Conservation (phyloP, 2,113 vertebrate species). For the Sphaerodactylus townsendi region DNA sequence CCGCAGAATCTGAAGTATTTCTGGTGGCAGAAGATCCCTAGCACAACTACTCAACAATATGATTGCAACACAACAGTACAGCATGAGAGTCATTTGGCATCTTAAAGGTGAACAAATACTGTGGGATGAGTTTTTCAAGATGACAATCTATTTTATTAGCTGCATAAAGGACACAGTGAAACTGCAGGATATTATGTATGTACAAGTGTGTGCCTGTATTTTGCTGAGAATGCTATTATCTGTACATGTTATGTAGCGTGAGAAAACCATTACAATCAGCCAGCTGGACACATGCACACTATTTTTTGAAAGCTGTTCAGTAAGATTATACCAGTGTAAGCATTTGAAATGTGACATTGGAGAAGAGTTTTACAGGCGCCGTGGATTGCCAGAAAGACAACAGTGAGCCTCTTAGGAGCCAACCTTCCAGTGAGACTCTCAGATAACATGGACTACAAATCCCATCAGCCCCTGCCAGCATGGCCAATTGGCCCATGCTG, state of each 20-base stretch:
- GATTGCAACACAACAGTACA: not conserved
- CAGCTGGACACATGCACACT: slow-evolving; percentile 17
- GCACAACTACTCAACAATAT: not conserved
- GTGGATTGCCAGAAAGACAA: too few relatives aligned
- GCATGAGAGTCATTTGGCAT: not conserved
- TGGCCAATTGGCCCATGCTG: too few relatives aligned
- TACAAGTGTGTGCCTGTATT: not conserved
- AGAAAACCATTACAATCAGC: slow-evolving; percentile 1
- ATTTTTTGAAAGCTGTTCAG: not conserved
- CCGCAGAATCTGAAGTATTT: not conserved
- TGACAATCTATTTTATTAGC: not conserved
- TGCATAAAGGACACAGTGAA: not conserved
- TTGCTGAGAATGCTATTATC: slow-evolving; percentile 23
- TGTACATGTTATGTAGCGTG: slow-evolving; percentile 20
- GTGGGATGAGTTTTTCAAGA: not conserved
- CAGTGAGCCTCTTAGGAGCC: too few relatives aligned
- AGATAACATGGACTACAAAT: too few relatives aligned
- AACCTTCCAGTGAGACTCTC: too few relatives aligned
- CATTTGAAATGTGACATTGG: too few relatives aligned
- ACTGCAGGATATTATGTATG: not conserved
- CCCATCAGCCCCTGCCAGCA: too few relatives aligned
- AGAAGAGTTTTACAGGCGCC: too few relatives aligned
- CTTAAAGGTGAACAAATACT: not conserved
- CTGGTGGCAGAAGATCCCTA: not conserved
- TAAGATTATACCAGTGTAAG: not conserved